Conservation (phyloP, 2,888 invertebrate species). For the Nesidiocoris tenuis region DNA sequence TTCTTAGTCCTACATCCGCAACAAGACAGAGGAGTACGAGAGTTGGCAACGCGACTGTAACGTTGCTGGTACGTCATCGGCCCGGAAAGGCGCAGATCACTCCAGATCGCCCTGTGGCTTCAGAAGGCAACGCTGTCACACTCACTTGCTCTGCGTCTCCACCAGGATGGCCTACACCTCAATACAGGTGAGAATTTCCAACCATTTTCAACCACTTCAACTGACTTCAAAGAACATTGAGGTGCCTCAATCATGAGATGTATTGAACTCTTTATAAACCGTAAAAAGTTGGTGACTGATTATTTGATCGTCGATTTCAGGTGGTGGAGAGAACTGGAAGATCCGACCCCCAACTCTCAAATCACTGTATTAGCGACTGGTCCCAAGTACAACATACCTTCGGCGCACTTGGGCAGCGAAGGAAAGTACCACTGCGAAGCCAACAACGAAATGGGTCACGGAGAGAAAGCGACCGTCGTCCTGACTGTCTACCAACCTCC, state of each 20-base stretch:
- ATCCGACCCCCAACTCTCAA: slow-evolving; percentile 49
- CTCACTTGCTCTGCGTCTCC: slow-evolving; percentile 83
- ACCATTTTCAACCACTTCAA: too few species aligned
- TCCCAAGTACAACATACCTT: slow-evolving; percentile 79
- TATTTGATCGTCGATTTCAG: slow-evolving; percentile 55
- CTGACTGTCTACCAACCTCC: slow-evolving; percentile 88
- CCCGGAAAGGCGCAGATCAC: slow-evolving; percentile 81
- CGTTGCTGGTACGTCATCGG: slow-evolving; percentile 79
- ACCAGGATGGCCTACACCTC: slow-evolving; percentile 89
- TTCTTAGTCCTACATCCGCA: slow-evolving; percentile 71
- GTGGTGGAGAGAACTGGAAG: slow-evolving; percentile 64
- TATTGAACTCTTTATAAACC: background rate
- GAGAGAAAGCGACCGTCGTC: slow-evolving; percentile 78
- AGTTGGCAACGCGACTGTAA: slow-evolving; percentile 77
- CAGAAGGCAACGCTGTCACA: slow-evolving; percentile 78
- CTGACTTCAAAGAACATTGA: too few species aligned
- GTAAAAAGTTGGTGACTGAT: too few species aligned
- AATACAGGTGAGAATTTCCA: slow-evolving; percentile 59
- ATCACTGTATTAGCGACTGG: slow-evolving; percentile 71
- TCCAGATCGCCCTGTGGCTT: slow-evolving; percentile 79
- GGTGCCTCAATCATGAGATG: too few species aligned
- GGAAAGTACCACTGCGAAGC: slow-evolving; percentile 89
- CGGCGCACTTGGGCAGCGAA: slow-evolving; percentile 81
- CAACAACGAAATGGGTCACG: slow-evolving; percentile 83
- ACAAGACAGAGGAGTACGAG: slow-evolving; percentile 67